Percentiles rank a stretch among this genome's conserved stretches.
Evolutionary conservation across 2,797 vertebrate genomes (phyloP).

Genomic region (Pseudomugil gertrudae): DNA sequence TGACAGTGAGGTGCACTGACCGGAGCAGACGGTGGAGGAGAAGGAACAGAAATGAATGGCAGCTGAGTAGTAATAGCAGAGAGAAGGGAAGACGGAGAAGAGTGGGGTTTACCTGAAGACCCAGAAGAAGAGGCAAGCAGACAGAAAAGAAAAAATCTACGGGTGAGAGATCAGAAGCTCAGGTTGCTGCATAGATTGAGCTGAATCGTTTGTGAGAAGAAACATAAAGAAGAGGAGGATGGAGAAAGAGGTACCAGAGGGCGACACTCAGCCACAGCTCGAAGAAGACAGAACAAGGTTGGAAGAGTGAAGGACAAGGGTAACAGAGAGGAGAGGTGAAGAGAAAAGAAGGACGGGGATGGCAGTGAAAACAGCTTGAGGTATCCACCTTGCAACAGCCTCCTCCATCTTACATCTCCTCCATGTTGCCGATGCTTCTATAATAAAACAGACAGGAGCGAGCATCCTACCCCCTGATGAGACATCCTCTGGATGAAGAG

Average conservation of each 20-base stretch:
- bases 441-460: conserved; percentile 30
- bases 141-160: conserved; percentile 4
- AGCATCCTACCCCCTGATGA: conserved; percentile 37
- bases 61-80: conserved; percentile 57
- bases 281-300: conserved; percentile 23
- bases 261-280: conserved; percentile 30
- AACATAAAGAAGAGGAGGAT: conserved; percentile 36
- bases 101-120: conserved; percentile 44
- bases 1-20: conserved; percentile 65
- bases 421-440: conserved; percentile 52
- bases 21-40: conserved; percentile 64
- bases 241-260: conserved; percentile 49
- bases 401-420: conserved; percentile 79
- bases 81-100: conserved; percentile 33
- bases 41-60: conserved; percentile 61
- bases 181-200: conserved; percentile 33
- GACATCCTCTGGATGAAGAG: conserved; percentile 28
- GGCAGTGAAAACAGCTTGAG: conserved; percentile 51
- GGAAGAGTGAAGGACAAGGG: conserved; percentile 55
- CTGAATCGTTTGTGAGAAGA: conserved; percentile 26
- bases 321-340: conserved; percentile 29
- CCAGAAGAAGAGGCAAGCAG: conserved; percentile 17
- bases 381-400: conserved; percentile 67
- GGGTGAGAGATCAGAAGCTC: conserved; percentile 18
- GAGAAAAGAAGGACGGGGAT: conserved; percentile 34